Conservation (phyloP, 1,140 invertebrate genomes). For the Pogonomyrmex barbatus region DNA sequence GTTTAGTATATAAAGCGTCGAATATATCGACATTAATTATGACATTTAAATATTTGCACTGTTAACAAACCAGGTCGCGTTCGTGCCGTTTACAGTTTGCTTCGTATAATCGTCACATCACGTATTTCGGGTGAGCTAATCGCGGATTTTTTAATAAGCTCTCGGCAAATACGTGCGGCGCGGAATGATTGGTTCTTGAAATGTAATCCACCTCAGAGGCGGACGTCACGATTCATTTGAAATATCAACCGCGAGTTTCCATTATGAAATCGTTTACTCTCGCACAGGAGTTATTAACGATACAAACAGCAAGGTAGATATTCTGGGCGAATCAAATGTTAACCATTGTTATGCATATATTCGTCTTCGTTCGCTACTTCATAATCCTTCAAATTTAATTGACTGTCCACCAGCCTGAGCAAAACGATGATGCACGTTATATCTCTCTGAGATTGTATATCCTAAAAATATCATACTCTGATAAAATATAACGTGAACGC, state of each 20-base stretch:
- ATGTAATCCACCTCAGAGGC: slow-evolving; percentile 62
- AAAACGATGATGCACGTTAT: not conserved
- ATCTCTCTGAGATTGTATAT: not conserved
- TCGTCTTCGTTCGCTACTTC: slow-evolving; percentile 41
- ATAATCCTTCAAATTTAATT: slow-evolving; percentile 75
- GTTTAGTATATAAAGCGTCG: slow-evolving; percentile 22
- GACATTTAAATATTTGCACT: slow-evolving; percentile 45
- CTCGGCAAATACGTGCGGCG: slow-evolving; percentile 41
- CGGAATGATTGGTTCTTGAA: slow-evolving; percentile 58
- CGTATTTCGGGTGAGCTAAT: slow-evolving; percentile 49
- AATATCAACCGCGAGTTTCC: slow-evolving; percentile 72
- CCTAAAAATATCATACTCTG: slow-evolving; percentile 46
- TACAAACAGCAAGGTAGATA: slow-evolving; percentile 59
- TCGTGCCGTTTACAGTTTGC: slow-evolving; percentile 46
- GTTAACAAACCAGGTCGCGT: slow-evolving; percentile 31
- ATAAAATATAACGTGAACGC: not conserved
- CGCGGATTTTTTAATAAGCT: slow-evolving; percentile 52
- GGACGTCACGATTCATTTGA: slow-evolving; percentile 61
- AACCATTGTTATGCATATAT: slow-evolving; percentile 73
- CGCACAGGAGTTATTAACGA: slow-evolving; percentile 61
- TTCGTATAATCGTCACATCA: slow-evolving; percentile 39
- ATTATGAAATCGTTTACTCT: slow-evolving; percentile 74
- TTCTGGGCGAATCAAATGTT: slow-evolving; percentile 73
- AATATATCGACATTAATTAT: slow-evolving; percentile 46
- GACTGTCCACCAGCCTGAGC: slow-evolving; percentile 51